Base-by-base conservation (phyloP, 1,140 invertebrate species). In the Papilio glaucus region DNA sequence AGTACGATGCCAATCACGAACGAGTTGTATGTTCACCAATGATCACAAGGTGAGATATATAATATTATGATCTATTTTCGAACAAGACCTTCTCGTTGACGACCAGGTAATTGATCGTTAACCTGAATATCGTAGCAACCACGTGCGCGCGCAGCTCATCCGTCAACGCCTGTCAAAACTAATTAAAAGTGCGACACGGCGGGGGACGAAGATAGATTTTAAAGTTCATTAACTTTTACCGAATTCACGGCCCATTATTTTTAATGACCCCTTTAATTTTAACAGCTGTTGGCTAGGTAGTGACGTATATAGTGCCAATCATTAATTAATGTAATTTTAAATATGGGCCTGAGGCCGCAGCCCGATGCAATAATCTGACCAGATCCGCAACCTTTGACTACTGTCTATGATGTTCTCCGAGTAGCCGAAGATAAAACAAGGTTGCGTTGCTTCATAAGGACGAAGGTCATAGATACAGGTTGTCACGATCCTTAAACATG, bases 241-340 rank as follows among this genome's bases (percentile, higher is more conserved):
- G 21, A 53, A 63, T 63, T 63, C 33, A 63, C 37, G 33, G 61
- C 33, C 61, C 37, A 63, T 63, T 63, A 63, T 63, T 37, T 39
- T 63, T 63, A 63, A 63, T 63, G 33, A 21, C 33, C 61, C 61
- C 15, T 39, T 21, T 37, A 37, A 10, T 26, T 29, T 60, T 9
- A 21, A 7, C 12, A 21, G 1, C 15, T 18, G 45, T 8, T n/a
- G n/a, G n/a, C n/a, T 63, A 63, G 29, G 8, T 53, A 24, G 24
- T 53, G 49, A 53, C 18, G 49, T 10, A 53, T 49, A n/a, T 24
- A 12, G 21, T 24, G 49, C 18, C 18, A 53, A 42, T 15, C 7
- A 45, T 45, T 45, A 15, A 7, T 45, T 15, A 53, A 21, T 24
- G 18, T 10, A 53, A 24, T 8, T 45, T 5, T 8, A 18, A 18